phyloP scores from a whole-genome alignment of 1,140 invertebrate genomes.

The Oppia nitens region DNA sequence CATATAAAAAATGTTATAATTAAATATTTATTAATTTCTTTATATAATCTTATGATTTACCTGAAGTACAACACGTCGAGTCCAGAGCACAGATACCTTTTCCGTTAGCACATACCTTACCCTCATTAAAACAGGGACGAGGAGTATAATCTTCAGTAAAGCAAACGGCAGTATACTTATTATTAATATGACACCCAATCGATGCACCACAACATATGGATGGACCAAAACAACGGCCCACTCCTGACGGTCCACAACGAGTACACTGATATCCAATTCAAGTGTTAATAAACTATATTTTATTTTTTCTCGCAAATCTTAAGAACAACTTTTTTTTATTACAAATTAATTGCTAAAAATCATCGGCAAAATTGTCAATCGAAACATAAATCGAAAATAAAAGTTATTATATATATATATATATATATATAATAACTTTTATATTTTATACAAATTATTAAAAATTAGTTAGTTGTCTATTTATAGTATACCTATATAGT shows the following conservation, averaged over 20 bases:
- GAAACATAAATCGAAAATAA: no score
- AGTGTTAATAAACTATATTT: background rate
- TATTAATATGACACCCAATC: constrained; percentile 1
- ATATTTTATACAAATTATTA: no score
- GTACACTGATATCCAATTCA: constrained; percentile 4
- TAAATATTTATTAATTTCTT: background rate
- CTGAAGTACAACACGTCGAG: constrained; percentile 9
- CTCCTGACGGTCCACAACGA: constrained; percentile 4
- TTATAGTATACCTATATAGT: no score
- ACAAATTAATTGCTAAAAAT: no score
- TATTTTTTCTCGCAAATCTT: no score
- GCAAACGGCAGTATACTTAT: background rate
- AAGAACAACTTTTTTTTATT: no score
- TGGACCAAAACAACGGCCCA: constrained; percentile 9
- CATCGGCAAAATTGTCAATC: no score
- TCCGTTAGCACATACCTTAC: background rate
- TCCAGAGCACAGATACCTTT: constrained; percentile 9
- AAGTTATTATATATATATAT: no score
- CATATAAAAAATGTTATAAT: background rate
- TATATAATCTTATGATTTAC: background rate
- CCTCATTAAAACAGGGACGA: constrained; percentile 3
- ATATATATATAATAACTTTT: no score
- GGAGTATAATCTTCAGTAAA: constrained; percentile 2
- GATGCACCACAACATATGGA: constrained; percentile 8
- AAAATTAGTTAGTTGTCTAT: no score